Evolutionary conservation across 2,797 vertebrate species (phyloP).

Genomic region (Myotis planiceps): DNA sequence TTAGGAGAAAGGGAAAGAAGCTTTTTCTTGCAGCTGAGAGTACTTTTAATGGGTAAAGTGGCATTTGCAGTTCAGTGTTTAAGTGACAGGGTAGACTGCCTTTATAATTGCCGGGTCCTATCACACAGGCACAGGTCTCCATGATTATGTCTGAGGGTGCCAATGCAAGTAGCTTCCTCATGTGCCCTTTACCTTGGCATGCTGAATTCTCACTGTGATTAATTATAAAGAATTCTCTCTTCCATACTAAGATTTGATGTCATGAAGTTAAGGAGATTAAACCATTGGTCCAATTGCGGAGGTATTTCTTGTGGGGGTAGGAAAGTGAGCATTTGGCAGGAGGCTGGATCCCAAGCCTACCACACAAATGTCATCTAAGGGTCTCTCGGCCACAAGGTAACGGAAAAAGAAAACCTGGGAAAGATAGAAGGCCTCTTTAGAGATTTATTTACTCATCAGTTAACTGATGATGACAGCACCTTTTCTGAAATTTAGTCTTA

Average conservation of each 20-base stretch:
- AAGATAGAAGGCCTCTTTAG: neutral
- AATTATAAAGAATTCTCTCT: neutral
- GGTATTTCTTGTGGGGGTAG: neutral
- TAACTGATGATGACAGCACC: neutral
- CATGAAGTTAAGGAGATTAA: neutral
- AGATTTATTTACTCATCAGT: conserved; percentile 17
- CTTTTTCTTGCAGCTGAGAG: neutral
- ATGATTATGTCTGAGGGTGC: neutral
- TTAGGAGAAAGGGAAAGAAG: neutral
- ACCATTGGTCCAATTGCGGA: neutral
- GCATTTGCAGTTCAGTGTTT: neutral
- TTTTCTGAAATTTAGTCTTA: conserved; percentile 4
- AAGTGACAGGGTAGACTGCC: no score
- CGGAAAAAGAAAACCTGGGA: neutral
- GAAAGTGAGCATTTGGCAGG: neutral
- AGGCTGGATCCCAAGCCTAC: neutral
- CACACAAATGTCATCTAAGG: neutral
- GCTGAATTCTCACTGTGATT: neutral
- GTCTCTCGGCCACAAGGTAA: neutral
- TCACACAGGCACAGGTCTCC: neutral
- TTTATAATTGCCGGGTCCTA: neutral
- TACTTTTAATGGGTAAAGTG: neutral
- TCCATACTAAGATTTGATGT: neutral
- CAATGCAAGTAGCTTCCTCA: neutral
- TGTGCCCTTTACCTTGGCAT: neutral